Evolutionary conservation across 1,140 invertebrate species (phyloP).

Genomic region (Nasonia longicornis): DNA sequence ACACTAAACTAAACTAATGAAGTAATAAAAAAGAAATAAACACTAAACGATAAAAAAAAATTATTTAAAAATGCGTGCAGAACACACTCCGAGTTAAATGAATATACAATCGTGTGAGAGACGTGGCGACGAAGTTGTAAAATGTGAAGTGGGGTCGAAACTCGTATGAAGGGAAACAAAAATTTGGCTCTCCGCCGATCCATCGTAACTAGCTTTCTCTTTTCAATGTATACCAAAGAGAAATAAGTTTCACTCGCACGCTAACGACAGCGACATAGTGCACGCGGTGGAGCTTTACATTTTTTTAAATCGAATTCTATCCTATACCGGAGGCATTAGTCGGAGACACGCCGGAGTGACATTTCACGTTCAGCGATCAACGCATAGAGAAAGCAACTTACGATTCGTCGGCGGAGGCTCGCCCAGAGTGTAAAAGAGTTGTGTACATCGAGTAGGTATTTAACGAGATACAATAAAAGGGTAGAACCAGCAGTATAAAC

Average conservation of each 20-base stretch:
- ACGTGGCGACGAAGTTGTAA: background rate
- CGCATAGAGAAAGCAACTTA: background rate
- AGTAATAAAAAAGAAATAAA: constrained; percentile 64
- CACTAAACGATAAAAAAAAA: constrained; percentile 61
- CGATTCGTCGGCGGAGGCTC: background rate
- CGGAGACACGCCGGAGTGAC: background rate
- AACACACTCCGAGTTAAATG: constrained; percentile 7
- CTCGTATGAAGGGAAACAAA: background rate
- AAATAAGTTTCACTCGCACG: too few relatives aligned
- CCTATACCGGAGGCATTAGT: background rate
- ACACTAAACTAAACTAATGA: constrained; percentile 64
- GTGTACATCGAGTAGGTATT: constrained; percentile 24
- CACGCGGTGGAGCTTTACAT: background rate
- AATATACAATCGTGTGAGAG: constrained; percentile 5
- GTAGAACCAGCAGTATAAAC: background rate
- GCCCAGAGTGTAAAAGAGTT: background rate
- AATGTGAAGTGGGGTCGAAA: constrained; percentile 18
- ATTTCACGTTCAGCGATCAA: background rate
- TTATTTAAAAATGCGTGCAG: constrained; percentile 52
- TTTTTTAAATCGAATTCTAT: background rate
- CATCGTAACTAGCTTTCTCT: background rate
- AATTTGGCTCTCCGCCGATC: background rate
- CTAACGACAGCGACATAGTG: background rate
- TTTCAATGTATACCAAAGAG: background rate
- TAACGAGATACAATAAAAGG: constrained; percentile 13